These are phyloP conservation scores for Pseudonaja textilis DNA, from an alignment of 2,113 vertebrate genomes.

Conservation along the genomic window DNA sequence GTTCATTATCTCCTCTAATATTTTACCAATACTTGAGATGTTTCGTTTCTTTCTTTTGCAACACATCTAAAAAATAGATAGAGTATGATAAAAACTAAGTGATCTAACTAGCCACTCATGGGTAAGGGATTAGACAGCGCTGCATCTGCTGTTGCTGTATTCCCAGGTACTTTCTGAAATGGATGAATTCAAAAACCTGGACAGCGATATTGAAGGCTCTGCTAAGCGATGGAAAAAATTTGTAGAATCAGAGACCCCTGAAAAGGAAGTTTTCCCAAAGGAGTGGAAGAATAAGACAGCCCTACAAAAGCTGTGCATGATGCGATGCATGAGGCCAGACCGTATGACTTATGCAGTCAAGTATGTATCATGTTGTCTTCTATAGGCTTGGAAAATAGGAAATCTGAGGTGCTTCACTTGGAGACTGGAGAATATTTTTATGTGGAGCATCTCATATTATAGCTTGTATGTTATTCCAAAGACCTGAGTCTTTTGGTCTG, in stretches of 20 bases:
- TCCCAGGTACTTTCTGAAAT: constrained; percentile 71
- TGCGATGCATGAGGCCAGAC: constrained; percentile 73
- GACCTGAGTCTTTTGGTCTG: neutral
- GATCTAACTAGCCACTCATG: neutral
- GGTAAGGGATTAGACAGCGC: neutral
- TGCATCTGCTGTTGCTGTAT: neutral
- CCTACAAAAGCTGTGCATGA: constrained; percentile 75
- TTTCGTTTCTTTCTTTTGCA: neutral
- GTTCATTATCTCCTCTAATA: neutral
- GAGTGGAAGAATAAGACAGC: constrained; percentile 75
- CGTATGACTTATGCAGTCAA: constrained; percentile 75
- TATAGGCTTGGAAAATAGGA: neutral
- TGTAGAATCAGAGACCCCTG: constrained; percentile 70
- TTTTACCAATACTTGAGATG: neutral
- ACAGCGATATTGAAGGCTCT: constrained; percentile 69
- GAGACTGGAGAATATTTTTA: neutral
- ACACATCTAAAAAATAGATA: neutral
- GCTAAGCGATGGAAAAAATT: constrained; percentile 77
- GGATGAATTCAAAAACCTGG: constrained; percentile 74
- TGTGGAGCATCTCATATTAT: neutral
- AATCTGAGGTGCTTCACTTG: neutral
- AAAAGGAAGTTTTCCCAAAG: constrained; percentile 73
- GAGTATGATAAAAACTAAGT: neutral
- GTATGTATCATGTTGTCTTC: constrained; percentile 42
- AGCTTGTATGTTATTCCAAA: neutral